Percentiles rank a stretch among this genome's conserved stretches.
These are phyloP conservation scores for Idaea dimidiata DNA, from an alignment of 2,888 invertebrate species.

Conservation along the genomic window DNA sequence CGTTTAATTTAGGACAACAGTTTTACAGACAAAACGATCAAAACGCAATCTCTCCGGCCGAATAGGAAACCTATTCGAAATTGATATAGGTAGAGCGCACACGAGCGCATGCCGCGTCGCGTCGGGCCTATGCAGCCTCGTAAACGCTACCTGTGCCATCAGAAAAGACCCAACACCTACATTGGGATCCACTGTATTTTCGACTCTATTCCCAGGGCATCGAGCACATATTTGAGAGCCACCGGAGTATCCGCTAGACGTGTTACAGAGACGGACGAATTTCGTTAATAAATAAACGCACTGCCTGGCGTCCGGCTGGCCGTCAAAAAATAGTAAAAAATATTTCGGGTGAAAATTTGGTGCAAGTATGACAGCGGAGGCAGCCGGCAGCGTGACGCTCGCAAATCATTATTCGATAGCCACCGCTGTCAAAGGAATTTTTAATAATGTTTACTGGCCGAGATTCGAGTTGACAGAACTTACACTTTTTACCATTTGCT, in stretches of 20 bases:
- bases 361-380: constrained; percentile 73
- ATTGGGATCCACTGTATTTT: constrained; percentile 28
- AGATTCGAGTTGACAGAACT: constrained; percentile 56
- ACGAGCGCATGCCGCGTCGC: constrained; percentile 55
- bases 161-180: constrained; percentile 46
- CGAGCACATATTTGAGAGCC: constrained; percentile 36
- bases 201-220: constrained; percentile 43
- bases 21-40: constrained; percentile 78
- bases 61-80: constrained; percentile 79
- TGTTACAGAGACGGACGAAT: constrained; percentile 71
- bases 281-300: constrained; percentile 80
- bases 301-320: constrained; percentile 60
- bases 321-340: constrained; percentile 69
- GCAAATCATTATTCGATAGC: constrained; percentile 74
- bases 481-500: constrained; percentile 45
- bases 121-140: constrained; percentile 74
- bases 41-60: constrained; percentile 74
- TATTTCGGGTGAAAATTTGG: constrained; percentile 64
- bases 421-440: constrained; percentile 73
- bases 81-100: constrained; percentile 79
- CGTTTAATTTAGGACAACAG: constrained; percentile 79
- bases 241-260: constrained; percentile 39
- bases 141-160: constrained; percentile 58
- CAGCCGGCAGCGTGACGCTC: constrained; percentile 50
- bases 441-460: constrained; percentile 68